Conservation (phyloP, 2,888 invertebrate species). For the Stenurella melanura region DNA sequence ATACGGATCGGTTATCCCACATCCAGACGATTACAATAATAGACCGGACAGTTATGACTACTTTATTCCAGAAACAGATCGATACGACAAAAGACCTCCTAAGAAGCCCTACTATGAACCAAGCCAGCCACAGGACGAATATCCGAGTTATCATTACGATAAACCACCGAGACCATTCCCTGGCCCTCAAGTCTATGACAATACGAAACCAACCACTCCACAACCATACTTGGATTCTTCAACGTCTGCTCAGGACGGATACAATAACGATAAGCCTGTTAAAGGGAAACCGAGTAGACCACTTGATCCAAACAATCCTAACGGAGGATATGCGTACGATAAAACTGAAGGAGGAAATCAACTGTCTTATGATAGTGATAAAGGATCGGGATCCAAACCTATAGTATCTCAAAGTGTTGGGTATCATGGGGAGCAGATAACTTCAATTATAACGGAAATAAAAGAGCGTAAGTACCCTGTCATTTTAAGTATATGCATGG, state of each 20-base stretch:
- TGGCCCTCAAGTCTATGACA: conserved; percentile 16
- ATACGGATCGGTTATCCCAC: conserved; percentile 60
- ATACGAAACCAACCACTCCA: background rate
- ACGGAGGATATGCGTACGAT: conserved; percentile 22
- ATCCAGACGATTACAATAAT: conserved; percentile 58
- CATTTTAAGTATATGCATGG: background rate
- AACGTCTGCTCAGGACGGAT: conserved; percentile 21
- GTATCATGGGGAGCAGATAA: conserved; percentile 68
- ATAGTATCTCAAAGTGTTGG: conserved; percentile 66
- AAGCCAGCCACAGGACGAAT: background rate
- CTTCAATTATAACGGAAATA: conserved; percentile 70
- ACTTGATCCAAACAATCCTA: conserved; percentile 27
- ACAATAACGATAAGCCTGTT: conserved; percentile 16
- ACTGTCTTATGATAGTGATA: conserved; percentile 26
- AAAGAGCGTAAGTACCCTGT: conserved; percentile 64
- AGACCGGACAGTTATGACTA: conserved; percentile 49
- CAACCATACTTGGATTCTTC: background rate
- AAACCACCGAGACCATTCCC: conserved; percentile 31
- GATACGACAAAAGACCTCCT: conserved; percentile 22
- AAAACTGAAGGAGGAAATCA: conserved; percentile 16
- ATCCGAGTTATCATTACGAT: conserved; percentile 34
- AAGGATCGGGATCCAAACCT: conserved; percentile 54
- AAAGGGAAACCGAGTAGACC: conserved; percentile 28
- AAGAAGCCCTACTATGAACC: conserved; percentile 31
- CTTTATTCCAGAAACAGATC: conserved; percentile 35